phyloP scores from a whole-genome alignment of 1,140 invertebrate species.

The Aphaenogaster rudis region DNA sequence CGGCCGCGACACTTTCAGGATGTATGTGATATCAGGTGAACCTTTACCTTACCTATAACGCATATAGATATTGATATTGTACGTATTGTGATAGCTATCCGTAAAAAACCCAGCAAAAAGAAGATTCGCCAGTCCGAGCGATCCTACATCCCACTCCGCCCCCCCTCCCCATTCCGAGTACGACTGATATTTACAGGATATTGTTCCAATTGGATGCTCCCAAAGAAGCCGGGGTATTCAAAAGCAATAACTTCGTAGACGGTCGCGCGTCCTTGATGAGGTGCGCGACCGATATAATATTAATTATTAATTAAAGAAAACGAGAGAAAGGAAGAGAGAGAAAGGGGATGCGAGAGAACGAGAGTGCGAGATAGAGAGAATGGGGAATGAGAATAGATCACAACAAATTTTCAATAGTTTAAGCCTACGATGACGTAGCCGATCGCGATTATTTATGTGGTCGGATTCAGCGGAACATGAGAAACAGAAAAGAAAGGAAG shows the following conservation, averaged over 20 bases:
- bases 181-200: constrained; percentile 87
- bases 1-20: constrained; percentile 68
- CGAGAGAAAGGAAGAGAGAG: constrained; percentile 13
- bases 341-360: constrained; percentile 29
- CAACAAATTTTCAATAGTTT: constrained; percentile 71
- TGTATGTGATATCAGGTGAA: constrained; percentile 84
- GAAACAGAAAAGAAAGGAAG: not conserved
- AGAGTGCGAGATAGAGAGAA: constrained; percentile 9
- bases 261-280: constrained; percentile 68
- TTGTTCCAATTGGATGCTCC: constrained; percentile 86
- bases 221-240: constrained; percentile 86
- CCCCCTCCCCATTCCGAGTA: constrained; percentile 65
- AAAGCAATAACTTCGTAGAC: constrained; percentile 85
- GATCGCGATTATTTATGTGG: constrained; percentile 48
- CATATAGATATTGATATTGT: constrained; percentile 77
- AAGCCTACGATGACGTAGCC: constrained; percentile 58
- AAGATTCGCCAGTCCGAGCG: constrained; percentile 54
- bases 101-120: constrained; percentile 24
- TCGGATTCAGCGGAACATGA: constrained; percentile 23
- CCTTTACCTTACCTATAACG: constrained; percentile 75
- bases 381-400: constrained; percentile 47
- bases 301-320: constrained; percentile 66
- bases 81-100: constrained; percentile 81
- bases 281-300: constrained; percentile 70
- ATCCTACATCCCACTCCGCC: constrained; percentile 48